These are phyloP conservation scores for Drosophila infuscata DNA, from an alignment of 2,888 invertebrate genomes.

Conservation along the genomic window DNA sequence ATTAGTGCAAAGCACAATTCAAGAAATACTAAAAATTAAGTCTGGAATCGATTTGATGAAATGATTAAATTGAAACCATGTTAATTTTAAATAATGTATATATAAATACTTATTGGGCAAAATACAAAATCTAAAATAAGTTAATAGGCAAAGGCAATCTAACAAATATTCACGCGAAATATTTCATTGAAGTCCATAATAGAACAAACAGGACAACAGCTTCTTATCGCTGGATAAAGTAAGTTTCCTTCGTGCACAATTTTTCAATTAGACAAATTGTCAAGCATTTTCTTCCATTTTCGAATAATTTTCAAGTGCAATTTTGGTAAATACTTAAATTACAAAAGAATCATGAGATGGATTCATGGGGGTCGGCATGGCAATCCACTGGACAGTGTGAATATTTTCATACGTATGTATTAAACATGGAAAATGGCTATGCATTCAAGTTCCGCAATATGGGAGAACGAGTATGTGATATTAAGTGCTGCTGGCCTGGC, in stretches of 20 bases:
- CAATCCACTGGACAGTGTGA: slow-evolving; percentile 5
- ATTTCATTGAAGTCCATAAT: not conserved
- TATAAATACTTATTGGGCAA: not conserved
- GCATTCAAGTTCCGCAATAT: slow-evolving; percentile 39
- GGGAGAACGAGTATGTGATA: slow-evolving; percentile 1
- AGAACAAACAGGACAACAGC: too few species aligned
- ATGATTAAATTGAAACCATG: not conserved
- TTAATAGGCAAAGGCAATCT: not conserved
- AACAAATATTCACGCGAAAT: not conserved
- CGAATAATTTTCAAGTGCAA: slow-evolving; percentile 30
- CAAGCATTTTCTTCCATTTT: slow-evolving; percentile 21
- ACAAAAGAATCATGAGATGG: slow-evolving; percentile 12
- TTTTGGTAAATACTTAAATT: slow-evolving; percentile 44
- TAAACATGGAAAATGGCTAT: slow-evolving; percentile 15
- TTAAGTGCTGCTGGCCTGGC: slow-evolving; percentile 16
- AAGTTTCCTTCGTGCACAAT: not conserved
- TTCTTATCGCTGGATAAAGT: not conserved
- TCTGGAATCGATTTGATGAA: too few species aligned
- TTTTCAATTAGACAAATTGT: slow-evolving; percentile 22
- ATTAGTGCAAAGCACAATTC: not conserved
- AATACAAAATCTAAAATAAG: too few species aligned
- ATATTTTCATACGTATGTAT: slow-evolving; percentile 21
- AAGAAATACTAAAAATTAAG: too few species aligned
- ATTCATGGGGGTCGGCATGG: slow-evolving; percentile 18
- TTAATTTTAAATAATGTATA: not conserved